phyloP scores from a whole-genome alignment of 2,888 invertebrate genomes.

The Chrysomela aeneicollis region DNA sequence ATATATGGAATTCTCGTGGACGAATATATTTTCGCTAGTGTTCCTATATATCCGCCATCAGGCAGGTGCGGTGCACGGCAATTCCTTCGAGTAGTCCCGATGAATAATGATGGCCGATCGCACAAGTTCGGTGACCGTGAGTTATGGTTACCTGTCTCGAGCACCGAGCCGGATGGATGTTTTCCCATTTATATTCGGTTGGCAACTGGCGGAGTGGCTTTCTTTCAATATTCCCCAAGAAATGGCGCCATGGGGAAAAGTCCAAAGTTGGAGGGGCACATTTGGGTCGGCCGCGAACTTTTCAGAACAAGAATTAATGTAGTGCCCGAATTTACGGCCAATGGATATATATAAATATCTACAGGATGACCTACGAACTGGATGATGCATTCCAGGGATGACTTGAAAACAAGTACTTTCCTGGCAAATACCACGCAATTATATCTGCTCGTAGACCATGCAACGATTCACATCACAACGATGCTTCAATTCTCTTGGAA shows the following conservation, averaged over 20 bases:
- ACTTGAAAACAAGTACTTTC: too few relatives aligned
- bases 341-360: not conserved
- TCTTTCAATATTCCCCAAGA: slow-evolving; percentile 36
- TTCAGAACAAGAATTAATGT: slow-evolving; percentile 5
- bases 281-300: slow-evolving; percentile 23
- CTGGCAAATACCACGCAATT: too few relatives aligned
- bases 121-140: slow-evolving; percentile 35
- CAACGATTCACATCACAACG: too few relatives aligned
- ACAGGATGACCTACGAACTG: not conserved
- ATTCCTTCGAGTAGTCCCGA: slow-evolving; percentile 8
- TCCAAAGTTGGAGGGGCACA: slow-evolving; percentile 28
- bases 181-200: slow-evolving; percentile 32
- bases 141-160: slow-evolving; percentile 50
- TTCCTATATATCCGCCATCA: too few relatives aligned
- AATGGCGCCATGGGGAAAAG: slow-evolving; percentile 27
- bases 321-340: not conserved
- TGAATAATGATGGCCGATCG: slow-evolving; percentile 39
- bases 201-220: slow-evolving; percentile 33
- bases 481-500: too few relatives aligned
- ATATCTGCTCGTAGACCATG: too few relatives aligned
- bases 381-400: not conserved
- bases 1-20: too few relatives aligned
- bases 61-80: not conserved
- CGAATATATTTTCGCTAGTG: too few relatives aligned
- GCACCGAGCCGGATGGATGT: slow-evolving; percentile 47